Evolutionary conservation across 1,140 invertebrate species (phyloP).

Genomic region (Drosophila carrolli): DNA sequence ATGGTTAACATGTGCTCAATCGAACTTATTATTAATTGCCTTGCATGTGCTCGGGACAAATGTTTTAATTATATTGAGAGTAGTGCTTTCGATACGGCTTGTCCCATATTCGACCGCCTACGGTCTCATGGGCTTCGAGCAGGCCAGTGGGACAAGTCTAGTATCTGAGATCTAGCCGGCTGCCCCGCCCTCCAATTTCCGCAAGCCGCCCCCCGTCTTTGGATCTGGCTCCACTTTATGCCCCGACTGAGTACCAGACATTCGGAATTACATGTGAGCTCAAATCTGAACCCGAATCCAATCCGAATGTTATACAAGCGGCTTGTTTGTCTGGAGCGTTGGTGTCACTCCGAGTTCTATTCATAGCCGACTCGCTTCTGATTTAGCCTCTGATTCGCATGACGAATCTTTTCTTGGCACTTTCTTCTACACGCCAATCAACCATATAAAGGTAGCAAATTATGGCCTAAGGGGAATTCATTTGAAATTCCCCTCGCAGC

Average conservation of each 20-base stretch:
- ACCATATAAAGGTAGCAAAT: conserved; percentile 35
- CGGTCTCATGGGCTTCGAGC: conserved; percentile 40
- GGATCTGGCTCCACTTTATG: conserved; percentile 8
- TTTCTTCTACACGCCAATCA: conserved; percentile 41
- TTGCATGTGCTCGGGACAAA: conserved; percentile 59
- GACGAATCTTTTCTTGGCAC: conserved; percentile 49
- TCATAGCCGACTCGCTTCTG: conserved; percentile 55
- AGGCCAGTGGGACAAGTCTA: conserved; percentile 69
- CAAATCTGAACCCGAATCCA: conserved; percentile 14
- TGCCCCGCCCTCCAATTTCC: conserved; percentile 3
- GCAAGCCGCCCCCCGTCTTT: background rate
- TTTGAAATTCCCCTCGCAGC: conserved; percentile 20
- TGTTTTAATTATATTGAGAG: conserved; percentile 69
- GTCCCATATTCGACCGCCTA: conserved; percentile 44
- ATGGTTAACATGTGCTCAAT: conserved; percentile 25
- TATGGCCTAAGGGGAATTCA: conserved; percentile 26
- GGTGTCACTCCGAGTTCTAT: conserved; percentile 45
- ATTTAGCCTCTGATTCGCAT: conserved; percentile 63
- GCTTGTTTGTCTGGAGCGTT: conserved; percentile 48
- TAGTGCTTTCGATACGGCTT: conserved; percentile 39
- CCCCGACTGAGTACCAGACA: conserved; percentile 16
- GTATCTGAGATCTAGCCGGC: conserved; percentile 36
- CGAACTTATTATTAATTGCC: conserved; percentile 59
- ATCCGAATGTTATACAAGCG: conserved; percentile 44
- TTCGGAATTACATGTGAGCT: conserved; percentile 14